A percentile compares a stretch with the other conserved stretches of the same genome.
These are phyloP conservation scores for Plecturocebus donacophilus DNA, from an alignment of 2,113 vertebrate genomes.

Conservation along the genomic window DNA sequence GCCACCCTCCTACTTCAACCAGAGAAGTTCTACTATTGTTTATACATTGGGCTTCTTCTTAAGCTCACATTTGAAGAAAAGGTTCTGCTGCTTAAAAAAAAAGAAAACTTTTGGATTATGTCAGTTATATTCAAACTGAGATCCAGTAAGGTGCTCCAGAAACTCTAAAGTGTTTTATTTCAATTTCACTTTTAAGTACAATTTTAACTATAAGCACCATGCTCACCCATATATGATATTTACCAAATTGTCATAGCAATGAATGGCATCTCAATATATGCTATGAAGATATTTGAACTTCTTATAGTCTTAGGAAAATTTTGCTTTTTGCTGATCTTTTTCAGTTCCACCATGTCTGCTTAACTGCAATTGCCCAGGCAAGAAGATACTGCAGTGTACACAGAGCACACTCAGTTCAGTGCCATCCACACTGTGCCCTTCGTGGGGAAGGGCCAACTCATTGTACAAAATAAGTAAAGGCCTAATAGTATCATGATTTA, in stretches of 20 bases:
- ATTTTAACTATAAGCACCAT: background rate
- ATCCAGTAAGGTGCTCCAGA: background rate
- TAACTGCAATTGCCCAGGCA: background rate
- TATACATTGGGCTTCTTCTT: background rate
- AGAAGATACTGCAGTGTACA: background rate
- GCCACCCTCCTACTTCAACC: background rate
- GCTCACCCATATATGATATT: background rate
- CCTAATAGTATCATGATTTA: background rate
- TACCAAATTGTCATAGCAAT: background rate
- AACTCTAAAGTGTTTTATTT: background rate
- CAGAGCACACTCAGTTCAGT: background rate
- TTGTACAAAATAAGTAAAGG: background rate
- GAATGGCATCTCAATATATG: background rate
- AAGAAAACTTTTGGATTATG: background rate
- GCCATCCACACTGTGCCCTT: background rate
- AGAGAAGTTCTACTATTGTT: slow-evolving; percentile 32
- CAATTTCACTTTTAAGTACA: background rate
- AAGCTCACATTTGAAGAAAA: background rate
- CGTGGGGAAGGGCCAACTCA: background rate
- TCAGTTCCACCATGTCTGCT: background rate
- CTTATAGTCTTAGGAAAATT: background rate
- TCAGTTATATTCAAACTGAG: background rate
- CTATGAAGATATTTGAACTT: background rate
- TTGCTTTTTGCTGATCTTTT: background rate
- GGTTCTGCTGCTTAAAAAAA: background rate